phyloP scores from a whole-genome alignment of 1,140 invertebrate species.

The Atopsyche davidsoni region DNA sequence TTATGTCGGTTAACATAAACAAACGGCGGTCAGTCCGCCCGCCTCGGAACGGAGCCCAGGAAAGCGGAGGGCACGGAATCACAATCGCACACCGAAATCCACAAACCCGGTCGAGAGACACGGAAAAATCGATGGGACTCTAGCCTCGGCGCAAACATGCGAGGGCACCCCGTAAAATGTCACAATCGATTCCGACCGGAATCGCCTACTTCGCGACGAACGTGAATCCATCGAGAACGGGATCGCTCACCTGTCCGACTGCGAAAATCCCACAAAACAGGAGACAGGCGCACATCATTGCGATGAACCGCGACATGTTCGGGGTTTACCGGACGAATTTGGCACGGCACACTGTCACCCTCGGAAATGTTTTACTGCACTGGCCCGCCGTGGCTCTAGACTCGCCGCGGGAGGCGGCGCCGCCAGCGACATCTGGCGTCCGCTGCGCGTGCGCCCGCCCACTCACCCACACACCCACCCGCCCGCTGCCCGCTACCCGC shows the following conservation, averaged over 20 bases:
- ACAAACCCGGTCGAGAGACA: neutral
- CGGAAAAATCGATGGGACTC: neutral
- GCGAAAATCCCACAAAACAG: slow-evolving; percentile 24
- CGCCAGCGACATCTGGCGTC: slow-evolving; percentile 15
- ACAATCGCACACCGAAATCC: neutral
- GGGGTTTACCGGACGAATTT: slow-evolving; percentile 19
- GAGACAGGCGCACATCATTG: slow-evolving; percentile 19
- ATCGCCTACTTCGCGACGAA: slow-evolving; percentile 3
- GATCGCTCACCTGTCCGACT: slow-evolving; percentile 10
- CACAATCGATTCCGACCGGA: slow-evolving; percentile 13
- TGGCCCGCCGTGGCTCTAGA: slow-evolving; percentile 17
- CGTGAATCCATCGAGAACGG: too few relatives aligned
- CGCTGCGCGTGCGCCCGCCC: slow-evolving; percentile 20
- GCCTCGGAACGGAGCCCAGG: slow-evolving; percentile 2
- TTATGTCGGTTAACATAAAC: neutral
- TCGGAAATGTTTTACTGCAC: slow-evolving; percentile 19
- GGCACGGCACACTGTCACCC: slow-evolving; percentile 22
- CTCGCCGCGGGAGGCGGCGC: slow-evolving; percentile 17
- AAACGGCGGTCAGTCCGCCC: slow-evolving; percentile 2
- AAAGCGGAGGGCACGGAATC: slow-evolving; percentile 7
- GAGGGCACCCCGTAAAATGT: slow-evolving; percentile 9
- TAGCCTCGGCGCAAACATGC: slow-evolving; percentile 19
- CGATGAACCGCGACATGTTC: slow-evolving; percentile 22
- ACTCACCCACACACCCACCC: too few relatives aligned
- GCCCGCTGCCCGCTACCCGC: too few relatives aligned